These are phyloP conservation scores for Ophioderma brevispina DNA, from an alignment of 35 echinoderm and acorn worm species.

Conservation along the genomic window DNA sequence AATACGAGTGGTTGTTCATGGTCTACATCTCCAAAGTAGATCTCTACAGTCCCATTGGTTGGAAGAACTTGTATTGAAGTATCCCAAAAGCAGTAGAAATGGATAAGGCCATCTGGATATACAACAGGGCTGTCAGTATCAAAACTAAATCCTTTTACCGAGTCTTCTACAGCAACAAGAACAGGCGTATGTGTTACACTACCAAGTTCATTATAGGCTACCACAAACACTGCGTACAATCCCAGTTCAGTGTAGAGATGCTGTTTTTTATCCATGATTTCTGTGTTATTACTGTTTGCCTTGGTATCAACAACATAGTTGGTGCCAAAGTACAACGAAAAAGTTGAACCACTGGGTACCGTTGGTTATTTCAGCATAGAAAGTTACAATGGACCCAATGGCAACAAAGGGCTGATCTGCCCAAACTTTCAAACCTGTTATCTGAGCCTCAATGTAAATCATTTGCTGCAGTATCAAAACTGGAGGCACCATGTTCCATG, in stretches of 20 bases:
- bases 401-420: conserved; percentile 53
- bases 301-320: conserved; percentile 41
- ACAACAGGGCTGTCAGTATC: conserved; percentile 38
- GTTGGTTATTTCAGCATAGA: conserved; percentile 44
- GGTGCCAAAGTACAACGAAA: conserved; percentile 76
- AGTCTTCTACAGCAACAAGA: conserved; percentile 55
- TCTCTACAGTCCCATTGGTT: conserved; percentile 48
- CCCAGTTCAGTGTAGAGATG: conserved; percentile 70
- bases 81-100: conserved; percentile 50
- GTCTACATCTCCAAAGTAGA: conserved; percentile 47
- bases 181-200: conserved; percentile 31
- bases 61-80: conserved; percentile 42
- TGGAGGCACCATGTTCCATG: conserved; percentile 62
- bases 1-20: not conserved
- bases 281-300: conserved; percentile 10
- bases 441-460: conserved; percentile 67
- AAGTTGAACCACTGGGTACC: conserved; percentile 61
- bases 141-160: conserved; percentile 57
- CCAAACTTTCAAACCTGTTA: conserved; percentile 64
- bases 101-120: conserved; percentile 70
- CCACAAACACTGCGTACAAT: conserved; percentile 64
- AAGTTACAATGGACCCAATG: conserved; percentile 49
- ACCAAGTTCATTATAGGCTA: conserved; percentile 51
- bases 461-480: conserved; percentile 19
- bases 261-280: conserved; percentile 5